phyloP scores from a whole-genome alignment of 2,797 vertebrate species.

The Siniperca obscura region DNA sequence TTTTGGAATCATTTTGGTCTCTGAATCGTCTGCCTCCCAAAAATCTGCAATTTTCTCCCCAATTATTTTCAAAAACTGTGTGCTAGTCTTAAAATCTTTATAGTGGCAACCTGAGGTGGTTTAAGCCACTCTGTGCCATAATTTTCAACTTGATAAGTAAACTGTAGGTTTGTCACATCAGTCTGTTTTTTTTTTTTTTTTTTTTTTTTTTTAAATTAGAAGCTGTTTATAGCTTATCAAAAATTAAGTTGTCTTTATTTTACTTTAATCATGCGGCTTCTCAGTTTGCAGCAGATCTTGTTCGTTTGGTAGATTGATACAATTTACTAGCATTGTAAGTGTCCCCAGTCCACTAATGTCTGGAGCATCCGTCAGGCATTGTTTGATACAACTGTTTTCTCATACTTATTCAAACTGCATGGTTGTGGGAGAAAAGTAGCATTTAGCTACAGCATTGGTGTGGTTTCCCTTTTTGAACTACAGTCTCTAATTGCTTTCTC shows the following conservation, averaged over 20 bases:
- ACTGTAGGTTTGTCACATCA: background rate
- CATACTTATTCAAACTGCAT: background rate
- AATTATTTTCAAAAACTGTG: background rate
- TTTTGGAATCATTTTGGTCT: background rate
- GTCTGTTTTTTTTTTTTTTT: constrained; percentile 3
- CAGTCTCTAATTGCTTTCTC: constrained; percentile 25
- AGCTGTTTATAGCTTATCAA: background rate
- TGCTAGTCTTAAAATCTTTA: constrained; percentile 7
- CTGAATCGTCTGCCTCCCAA: background rate
- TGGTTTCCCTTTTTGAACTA: constrained; percentile 4
- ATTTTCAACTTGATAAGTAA: background rate
- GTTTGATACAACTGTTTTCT: background rate
- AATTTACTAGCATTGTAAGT: background rate
- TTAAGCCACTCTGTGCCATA: background rate
- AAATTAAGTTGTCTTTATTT: constrained; percentile 2
- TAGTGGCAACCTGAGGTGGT: background rate
- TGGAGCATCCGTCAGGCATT: background rate
- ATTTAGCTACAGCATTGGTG: constrained; percentile 10
- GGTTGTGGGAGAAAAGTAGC: constrained; percentile 51
- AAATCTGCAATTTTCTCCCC: background rate
- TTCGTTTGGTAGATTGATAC: background rate
- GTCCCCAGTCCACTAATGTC: background rate
- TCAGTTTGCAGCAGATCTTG: background rate
- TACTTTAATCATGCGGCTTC: background rate
- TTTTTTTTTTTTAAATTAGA: background rate